These are phyloP conservation scores for Phodopus roborovskii DNA, from an alignment of 2,113 vertebrate genomes.

Conservation along the genomic window DNA sequence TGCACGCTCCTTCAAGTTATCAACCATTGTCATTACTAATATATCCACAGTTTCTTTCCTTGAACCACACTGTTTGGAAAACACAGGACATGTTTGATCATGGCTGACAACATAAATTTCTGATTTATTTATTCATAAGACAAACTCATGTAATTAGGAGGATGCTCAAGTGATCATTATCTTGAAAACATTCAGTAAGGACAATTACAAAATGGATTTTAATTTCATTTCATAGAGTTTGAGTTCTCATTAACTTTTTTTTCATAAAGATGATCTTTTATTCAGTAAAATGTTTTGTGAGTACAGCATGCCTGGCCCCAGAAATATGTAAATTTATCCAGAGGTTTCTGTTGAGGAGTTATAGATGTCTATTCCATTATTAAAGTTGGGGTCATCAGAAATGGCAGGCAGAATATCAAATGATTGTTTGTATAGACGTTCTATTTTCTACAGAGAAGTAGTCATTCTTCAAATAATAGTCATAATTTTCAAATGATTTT, in stretches of 20 bases:
- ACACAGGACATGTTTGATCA: not conserved
- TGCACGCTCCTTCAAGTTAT: conserved; percentile 9
- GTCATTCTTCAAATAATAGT: not conserved
- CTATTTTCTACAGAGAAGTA: not conserved
- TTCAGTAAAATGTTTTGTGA: not conserved
- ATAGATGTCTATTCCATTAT: not conserved
- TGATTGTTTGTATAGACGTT: not conserved
- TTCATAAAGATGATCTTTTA: conserved; percentile 40
- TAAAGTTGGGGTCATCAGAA: not conserved
- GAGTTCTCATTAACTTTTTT: conserved; percentile 39
- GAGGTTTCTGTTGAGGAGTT: not conserved
- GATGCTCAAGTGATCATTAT: conserved; percentile 36
- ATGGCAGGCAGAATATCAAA: not conserved
- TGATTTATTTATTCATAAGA: conserved; percentile 43
- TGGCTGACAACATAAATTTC: not conserved
- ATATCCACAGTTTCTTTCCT: conserved; percentile 26
- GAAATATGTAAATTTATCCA: not conserved
- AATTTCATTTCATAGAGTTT: conserved; percentile 35
- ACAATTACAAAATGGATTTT: conserved; percentile 16
- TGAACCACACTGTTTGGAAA: conserved; percentile 18
- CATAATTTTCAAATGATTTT: conserved; percentile 30
- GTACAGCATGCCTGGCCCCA: not conserved
- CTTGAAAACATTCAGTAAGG: not conserved
- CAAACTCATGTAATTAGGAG: conserved; percentile 22
- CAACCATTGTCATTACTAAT: not conserved